Evolutionary conservation across 2,797 vertebrate genomes (phyloP).

Genomic region (Paramormyrops hopkinsi): DNA sequence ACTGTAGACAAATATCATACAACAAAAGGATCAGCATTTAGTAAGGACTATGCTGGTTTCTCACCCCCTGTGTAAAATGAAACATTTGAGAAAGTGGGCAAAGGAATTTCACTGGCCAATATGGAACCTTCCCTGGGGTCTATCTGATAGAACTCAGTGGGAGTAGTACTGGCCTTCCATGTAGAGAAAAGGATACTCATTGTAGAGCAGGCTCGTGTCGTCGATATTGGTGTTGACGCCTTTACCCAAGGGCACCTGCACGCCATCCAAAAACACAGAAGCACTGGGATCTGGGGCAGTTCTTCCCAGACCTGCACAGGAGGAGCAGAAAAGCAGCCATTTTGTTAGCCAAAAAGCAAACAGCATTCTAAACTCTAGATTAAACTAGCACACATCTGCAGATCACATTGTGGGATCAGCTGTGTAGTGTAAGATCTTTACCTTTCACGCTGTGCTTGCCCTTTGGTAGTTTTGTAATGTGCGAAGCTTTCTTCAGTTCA

Average conservation of each 20-base stretch:
- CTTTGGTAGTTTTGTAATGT: constrained; percentile 90
- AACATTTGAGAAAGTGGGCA: not conserved
- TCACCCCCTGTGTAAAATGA: not conserved
- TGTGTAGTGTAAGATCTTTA: constrained; percentile 41
- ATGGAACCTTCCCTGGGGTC: not conserved
- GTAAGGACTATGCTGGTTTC: not conserved
- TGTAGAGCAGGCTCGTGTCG: constrained; percentile 94
- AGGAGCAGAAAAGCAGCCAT: not conserved
- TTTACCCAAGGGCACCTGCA: constrained; percentile 88
- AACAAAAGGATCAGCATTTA: not conserved
- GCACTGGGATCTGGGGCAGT: constrained; percentile 83
- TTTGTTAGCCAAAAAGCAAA: not conserved
- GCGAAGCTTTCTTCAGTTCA: constrained; percentile 89
- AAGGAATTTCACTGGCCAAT: not conserved
- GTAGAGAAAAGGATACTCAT: constrained; percentile 89
- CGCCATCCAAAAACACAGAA: constrained; percentile 71
- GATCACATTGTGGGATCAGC: not conserved
- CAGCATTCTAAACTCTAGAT: not conserved
- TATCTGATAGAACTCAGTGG: not conserved
- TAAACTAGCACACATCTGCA: not conserved
- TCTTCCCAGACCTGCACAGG: constrained; percentile 79
- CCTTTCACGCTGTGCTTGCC: constrained; percentile 99
- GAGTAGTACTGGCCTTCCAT: not conserved
- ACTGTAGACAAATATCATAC: not conserved
- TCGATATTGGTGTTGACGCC: constrained; percentile 77